Evolutionary conservation across 1,140 invertebrate species (phyloP).

Genomic region (Leptonema lineaticorne): DNA sequence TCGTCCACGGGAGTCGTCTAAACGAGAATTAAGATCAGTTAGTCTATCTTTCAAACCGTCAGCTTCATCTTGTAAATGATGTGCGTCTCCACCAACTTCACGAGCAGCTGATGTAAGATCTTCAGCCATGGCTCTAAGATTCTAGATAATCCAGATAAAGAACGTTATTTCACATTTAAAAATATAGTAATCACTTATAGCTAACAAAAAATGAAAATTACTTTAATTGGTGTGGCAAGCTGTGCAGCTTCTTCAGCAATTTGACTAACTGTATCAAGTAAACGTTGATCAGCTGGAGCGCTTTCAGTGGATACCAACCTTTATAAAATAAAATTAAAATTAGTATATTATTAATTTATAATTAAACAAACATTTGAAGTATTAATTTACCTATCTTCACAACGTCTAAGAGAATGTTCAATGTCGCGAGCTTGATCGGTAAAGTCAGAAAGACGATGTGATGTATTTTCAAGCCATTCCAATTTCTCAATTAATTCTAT

Average conservation of each 20-base stretch:
- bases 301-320: slow-evolving; percentile 33
- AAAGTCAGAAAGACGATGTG: slow-evolving; percentile 80
- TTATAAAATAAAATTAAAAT: background rate
- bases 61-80: slow-evolving; percentile 75
- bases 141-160: slow-evolving; percentile 26
- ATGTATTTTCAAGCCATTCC: slow-evolving; percentile 76
- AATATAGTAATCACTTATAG: no score
- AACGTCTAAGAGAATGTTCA: slow-evolving; percentile 77
- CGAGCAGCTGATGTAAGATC: slow-evolving; percentile 58
- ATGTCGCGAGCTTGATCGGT: slow-evolving; percentile 82
- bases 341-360: no score
- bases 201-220: background rate
- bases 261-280: slow-evolving; percentile 37
- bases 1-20: slow-evolving; percentile 78
- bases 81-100: slow-evolving; percentile 69
- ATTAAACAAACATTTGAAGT: background rate
- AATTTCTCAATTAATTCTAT: slow-evolving; percentile 65
- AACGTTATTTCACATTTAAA: background rate
- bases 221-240: slow-evolving; percentile 35
- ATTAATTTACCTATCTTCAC: slow-evolving; percentile 70
- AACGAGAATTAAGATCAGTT: slow-evolving; percentile 71
- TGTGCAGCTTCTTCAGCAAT: slow-evolving; percentile 65
- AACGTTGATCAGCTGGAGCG: slow-evolving; percentile 31
- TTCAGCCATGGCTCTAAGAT: slow-evolving; percentile 24
- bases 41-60: slow-evolving; percentile 76